Percentiles rank a stretch among this genome's conserved stretches.
These are phyloP conservation scores for Ceratosolen solmsi DNA, from an alignment of 1,140 invertebrate genomes.

Conservation along the genomic window DNA sequence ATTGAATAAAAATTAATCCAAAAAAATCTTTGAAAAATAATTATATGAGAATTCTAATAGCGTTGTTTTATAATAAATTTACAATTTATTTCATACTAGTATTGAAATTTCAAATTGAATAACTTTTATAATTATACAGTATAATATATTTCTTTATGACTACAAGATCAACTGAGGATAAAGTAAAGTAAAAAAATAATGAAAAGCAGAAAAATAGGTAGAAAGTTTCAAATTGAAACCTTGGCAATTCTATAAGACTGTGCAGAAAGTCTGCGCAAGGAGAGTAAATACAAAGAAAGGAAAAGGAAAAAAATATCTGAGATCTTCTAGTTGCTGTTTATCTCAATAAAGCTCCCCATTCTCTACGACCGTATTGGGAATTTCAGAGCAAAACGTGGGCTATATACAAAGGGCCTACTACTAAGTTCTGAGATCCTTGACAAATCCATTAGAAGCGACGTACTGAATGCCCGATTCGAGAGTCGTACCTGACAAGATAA, in stretches of 20 bases:
- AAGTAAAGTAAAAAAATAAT: neutral
- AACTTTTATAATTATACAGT: no score
- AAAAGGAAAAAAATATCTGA: conserved; percentile 10
- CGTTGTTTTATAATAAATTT: no score
- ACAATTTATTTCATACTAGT: no score
- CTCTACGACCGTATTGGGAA: conserved; percentile 40
- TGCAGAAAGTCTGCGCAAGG: neutral
- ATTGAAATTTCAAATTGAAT: no score
- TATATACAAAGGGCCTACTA: conserved; percentile 29
- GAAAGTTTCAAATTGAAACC: conserved; percentile 37
- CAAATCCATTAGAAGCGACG: conserved; percentile 50
- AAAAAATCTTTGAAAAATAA: no score
- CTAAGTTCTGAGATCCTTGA: conserved; percentile 46
- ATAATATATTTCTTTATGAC: no score
- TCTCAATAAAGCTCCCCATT: conserved; percentile 41
- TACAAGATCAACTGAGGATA: no score
- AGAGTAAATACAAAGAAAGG: conserved; percentile 5
- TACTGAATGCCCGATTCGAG: conserved; percentile 42
- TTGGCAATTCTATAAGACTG: conserved; percentile 15
- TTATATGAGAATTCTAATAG: no score
- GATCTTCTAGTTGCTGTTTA: conserved; percentile 40
- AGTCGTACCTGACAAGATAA: conserved; percentile 46
- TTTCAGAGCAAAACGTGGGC: conserved; percentile 26
- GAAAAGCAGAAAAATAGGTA: conserved; percentile 34
- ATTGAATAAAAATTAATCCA: no score